Evolutionary conservation across 2,888 invertebrate genomes (phyloP).

Genomic region (Lithophane socia): DNA sequence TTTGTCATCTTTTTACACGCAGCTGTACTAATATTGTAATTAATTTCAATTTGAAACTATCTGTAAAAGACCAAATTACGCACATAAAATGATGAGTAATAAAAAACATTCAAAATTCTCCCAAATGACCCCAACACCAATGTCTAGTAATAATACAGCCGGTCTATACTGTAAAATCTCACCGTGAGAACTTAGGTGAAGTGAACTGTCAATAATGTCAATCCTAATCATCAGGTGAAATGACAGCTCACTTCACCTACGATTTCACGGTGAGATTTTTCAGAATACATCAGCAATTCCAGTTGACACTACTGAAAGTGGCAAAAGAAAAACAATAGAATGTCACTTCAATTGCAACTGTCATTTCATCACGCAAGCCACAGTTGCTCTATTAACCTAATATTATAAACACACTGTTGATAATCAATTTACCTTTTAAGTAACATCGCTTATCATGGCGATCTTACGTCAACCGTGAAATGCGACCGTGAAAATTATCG

Average conservation of each 20-base stretch:
- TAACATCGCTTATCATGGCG: slow-evolving; percentile 19
- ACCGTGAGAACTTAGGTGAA: background rate
- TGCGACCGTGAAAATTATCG: slow-evolving; percentile 32
- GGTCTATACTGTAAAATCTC: background rate
- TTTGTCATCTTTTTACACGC: background rate
- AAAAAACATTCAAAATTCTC: background rate
- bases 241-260: background rate
- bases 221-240: background rate
- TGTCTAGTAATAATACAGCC: background rate
- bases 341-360: background rate
- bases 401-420: slow-evolving; percentile 26
- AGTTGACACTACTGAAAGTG: background rate
- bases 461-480: slow-evolving; percentile 50
- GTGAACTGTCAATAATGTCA: background rate
- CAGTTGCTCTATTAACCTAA: slow-evolving; percentile 26
- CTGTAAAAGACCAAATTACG: background rate
- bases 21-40: background rate
- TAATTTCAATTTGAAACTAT: background rate
- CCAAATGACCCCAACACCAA: slow-evolving; percentile 9
- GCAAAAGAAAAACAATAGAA: slow-evolving; percentile 1
- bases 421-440: slow-evolving; percentile 51
- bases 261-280: background rate
- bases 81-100: background rate
- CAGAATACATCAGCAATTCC: slow-evolving; percentile 2
- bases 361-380: slow-evolving; percentile 8